Percentiles rank a stretch among this genome's conserved stretches.
Evolutionary conservation across 1,140 invertebrate species (phyloP).

Genomic region (Lepidurus couesii): DNA sequence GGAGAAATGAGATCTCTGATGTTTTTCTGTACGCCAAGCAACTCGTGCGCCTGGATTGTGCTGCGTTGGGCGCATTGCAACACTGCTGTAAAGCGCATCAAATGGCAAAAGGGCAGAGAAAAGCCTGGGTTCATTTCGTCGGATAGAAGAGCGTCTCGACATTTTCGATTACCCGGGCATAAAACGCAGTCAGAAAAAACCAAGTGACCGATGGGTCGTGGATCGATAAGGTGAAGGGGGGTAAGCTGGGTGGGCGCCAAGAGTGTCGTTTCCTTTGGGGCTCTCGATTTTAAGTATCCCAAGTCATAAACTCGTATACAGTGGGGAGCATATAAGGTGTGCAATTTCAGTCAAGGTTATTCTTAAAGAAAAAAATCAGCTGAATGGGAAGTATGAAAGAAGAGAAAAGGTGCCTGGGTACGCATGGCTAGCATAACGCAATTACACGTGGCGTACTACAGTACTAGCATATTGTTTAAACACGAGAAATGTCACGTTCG

Average conservation of each 20-base stretch:
- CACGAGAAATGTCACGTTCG: background rate
- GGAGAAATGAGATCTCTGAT: background rate
- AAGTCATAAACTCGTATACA: background rate
- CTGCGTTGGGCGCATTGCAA: background rate
- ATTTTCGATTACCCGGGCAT: background rate
- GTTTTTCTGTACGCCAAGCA: background rate
- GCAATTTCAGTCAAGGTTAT: constrained; percentile 19
- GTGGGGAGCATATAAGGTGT: background rate
- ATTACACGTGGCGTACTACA: constrained; percentile 12
- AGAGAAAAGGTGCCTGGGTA: constrained; percentile 3
- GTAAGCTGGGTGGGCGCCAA: too few relatives aligned
- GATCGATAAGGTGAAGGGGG: too few relatives aligned
- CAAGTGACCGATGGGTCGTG: too few relatives aligned
- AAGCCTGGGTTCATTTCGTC: background rate
- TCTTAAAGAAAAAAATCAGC: background rate
- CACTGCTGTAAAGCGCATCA: background rate
- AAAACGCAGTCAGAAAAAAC: too few relatives aligned
- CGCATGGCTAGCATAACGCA: constrained; percentile 1
- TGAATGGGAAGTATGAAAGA: constrained; percentile 16
- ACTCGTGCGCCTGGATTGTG: background rate
- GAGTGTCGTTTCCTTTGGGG: too few relatives aligned
- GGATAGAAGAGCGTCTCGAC: background rate
- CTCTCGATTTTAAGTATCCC: background rate
- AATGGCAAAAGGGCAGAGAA: constrained; percentile 17
- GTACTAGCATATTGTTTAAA: background rate